Conservation (phyloP, 2,888 invertebrate genomes). For the Eupelmus urozonus region DNA sequence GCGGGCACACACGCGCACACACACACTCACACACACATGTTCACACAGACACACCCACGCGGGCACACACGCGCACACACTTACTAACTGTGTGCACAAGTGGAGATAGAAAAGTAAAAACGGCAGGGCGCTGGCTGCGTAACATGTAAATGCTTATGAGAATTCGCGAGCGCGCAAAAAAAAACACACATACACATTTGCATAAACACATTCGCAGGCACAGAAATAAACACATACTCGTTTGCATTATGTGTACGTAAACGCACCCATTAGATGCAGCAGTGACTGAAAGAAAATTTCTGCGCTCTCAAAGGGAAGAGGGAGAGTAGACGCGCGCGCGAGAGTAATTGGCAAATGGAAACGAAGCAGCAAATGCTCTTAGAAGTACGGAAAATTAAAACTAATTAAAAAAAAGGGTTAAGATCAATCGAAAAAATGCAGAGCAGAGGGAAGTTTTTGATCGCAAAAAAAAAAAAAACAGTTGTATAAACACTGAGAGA, state of each 20-base stretch:
- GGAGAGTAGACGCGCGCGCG: neutral
- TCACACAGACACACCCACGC: neutral
- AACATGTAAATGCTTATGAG: neutral
- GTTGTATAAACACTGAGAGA: neutral
- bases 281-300: conserved; percentile 25
- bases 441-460: neutral
- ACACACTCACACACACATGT: too few species aligned
- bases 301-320: conserved; percentile 18
- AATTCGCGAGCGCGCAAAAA: neutral
- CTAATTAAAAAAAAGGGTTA: neutral
- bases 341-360: conserved; percentile 25
- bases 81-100: neutral
- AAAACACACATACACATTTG: neutral
- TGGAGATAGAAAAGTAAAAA: neutral
- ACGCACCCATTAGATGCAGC: too few species aligned
- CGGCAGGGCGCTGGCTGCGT: conserved; percentile 9
- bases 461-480: neutral
- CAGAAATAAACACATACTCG: neutral
- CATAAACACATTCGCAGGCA: neutral
- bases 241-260: neutral
- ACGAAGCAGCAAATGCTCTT: conserved; percentile 11
- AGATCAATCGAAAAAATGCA: neutral
- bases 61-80: conserved; percentile 7
- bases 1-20: too few species aligned
- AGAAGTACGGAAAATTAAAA: conserved; percentile 3